phyloP scores from a whole-genome alignment of 1,140 invertebrate genomes.

The Caenorhabditis remanei region DNA sequence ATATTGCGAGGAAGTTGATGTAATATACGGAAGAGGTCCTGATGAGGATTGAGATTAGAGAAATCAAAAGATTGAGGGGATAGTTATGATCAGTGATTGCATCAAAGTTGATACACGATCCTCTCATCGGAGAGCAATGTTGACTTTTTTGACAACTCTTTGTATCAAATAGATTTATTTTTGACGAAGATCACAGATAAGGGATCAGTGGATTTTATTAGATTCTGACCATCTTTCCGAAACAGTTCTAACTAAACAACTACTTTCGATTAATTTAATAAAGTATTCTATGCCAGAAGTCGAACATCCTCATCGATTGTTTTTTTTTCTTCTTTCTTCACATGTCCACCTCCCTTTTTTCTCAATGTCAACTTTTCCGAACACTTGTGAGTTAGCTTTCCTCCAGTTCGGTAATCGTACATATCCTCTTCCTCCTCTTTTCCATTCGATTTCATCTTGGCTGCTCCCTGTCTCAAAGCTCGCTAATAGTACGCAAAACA shows the following conservation, averaged over 20 bases:
- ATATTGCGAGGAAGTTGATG: conserved; percentile 33
- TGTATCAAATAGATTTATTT: too few relatives aligned
- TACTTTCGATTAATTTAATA: too few relatives aligned
- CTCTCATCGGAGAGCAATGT: not conserved
- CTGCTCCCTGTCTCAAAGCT: conserved; percentile 26
- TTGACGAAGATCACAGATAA: too few relatives aligned
- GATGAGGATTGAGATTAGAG: not conserved
- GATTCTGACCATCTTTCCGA: too few relatives aligned
- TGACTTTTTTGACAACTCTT: conserved; percentile 8
- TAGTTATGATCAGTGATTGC: not conserved
- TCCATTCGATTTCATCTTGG: not conserved
- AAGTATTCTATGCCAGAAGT: too few relatives aligned
- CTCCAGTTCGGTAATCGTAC: conserved; percentile 33
- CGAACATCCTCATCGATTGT: too few relatives aligned
- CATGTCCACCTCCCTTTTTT: too few relatives aligned
- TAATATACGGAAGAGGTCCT: conserved; percentile 30
- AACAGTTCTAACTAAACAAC: too few relatives aligned
- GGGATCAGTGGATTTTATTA: too few relatives aligned
- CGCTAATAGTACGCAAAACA: conserved; percentile 47
- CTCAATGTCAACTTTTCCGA: too few relatives aligned
- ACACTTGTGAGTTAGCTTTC: not conserved
- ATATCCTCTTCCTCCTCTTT: not conserved
- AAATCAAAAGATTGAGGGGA: not conserved
- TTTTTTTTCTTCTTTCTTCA: too few relatives aligned
- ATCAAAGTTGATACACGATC: conserved; percentile 14